Evolutionary conservation across 2,888 invertebrate genomes (phyloP).

Genomic region (Hypolimnas misippus): DNA sequence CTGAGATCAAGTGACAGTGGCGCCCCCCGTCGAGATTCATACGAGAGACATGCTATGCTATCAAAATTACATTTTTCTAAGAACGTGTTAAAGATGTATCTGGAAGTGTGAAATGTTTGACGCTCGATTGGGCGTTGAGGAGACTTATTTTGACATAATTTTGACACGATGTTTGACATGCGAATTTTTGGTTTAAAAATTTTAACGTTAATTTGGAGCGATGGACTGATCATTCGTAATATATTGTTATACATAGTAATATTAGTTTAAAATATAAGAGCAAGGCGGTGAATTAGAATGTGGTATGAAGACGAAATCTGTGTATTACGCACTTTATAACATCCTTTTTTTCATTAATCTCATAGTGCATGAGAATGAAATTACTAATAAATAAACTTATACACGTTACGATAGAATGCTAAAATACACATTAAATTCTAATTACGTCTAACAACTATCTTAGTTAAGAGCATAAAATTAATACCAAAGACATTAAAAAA

Average conservation of each 20-base stretch:
- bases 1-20: constrained; percentile 66
- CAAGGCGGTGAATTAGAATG: no score
- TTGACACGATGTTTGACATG: constrained; percentile 27
- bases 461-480: no score
- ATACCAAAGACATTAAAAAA: no score
- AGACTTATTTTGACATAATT: constrained; percentile 22
- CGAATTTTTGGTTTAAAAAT: constrained; percentile 1
- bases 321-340: no score
- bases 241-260: background rate
- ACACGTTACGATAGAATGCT: no score
- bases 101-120: constrained; percentile 46
- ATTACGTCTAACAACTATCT: no score
- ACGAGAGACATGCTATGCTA: constrained; percentile 42
- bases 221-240: constrained; percentile 16
- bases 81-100: constrained; percentile 42
- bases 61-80: constrained; percentile 51
- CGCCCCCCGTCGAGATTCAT: constrained; percentile 64
- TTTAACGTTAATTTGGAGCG: constrained; percentile 18
- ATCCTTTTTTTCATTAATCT: no score
- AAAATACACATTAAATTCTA: background rate
- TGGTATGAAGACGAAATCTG: no score
- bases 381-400: no score
- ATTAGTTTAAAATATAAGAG: no score
- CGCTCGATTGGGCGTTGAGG: constrained; percentile 35
- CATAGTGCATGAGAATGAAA: no score